These are phyloP conservation scores for Agonum fuliginosum DNA, from an alignment of 2,888 invertebrate species.

Conservation along the genomic window DNA sequence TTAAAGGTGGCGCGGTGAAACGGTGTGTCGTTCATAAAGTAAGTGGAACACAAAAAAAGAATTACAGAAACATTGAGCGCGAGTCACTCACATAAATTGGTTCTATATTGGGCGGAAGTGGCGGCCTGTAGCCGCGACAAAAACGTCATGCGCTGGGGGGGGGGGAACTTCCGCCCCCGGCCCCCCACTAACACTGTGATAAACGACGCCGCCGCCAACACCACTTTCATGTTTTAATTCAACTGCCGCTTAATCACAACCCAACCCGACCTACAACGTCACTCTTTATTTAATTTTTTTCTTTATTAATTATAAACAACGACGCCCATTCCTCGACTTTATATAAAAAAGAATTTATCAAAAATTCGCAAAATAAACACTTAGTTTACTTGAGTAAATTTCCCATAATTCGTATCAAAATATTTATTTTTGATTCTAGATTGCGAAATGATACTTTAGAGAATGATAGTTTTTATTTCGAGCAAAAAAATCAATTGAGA, in stretches of 20 bases:
- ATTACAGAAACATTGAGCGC: conserved; percentile 58
- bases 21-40: conserved; percentile 53
- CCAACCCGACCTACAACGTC: not conserved
- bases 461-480: no score
- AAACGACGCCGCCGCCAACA: conserved; percentile 32
- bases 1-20: conserved; percentile 46
- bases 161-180: not conserved
- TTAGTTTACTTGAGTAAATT: no score
- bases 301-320: conserved; percentile 55
- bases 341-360: no score
- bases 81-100: conserved; percentile 58
- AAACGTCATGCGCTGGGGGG: conserved; percentile 44
- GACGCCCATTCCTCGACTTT: no score
- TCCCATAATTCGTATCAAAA: no score
- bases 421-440: no score
- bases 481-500: no score
- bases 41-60: conserved; percentile 58
- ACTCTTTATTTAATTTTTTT: conserved; percentile 31
- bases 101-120: conserved; percentile 56
- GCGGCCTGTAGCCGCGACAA: conserved; percentile 49
- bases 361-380: no score
- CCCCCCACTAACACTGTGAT: no score
- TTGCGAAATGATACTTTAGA: no score
- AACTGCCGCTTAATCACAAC: conserved; percentile 38
- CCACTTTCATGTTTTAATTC: conserved; percentile 52